Evolutionary conservation across 2,888 invertebrate species (phyloP).

Genomic region (Craniophora ligustri): DNA sequence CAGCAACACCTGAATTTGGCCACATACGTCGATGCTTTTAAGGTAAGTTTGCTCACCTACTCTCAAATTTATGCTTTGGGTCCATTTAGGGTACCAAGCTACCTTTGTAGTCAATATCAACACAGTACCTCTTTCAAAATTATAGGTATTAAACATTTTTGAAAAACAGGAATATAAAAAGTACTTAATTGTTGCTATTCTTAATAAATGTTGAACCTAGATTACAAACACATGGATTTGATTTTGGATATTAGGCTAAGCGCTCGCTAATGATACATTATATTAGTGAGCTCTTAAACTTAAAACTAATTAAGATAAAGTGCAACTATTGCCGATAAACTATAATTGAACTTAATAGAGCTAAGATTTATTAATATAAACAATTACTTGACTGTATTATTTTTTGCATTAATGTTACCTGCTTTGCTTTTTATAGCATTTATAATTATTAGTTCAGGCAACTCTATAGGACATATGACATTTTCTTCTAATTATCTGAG

Average conservation of each 20-base stretch:
- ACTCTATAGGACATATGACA: conserved; percentile 5
- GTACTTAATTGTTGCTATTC: too few species aligned
- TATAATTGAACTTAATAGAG: conserved; percentile 31
- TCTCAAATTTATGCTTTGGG: too few species aligned
- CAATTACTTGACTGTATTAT: conserved; percentile 11
- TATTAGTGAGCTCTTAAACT: too few species aligned
- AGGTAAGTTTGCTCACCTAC: too few species aligned
- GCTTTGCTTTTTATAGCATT: conserved; percentile 38
- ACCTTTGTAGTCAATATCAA: too few species aligned
- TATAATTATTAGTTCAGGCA: conserved; percentile 36
- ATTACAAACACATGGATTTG: neutral
- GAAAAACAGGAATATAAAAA: too few species aligned
- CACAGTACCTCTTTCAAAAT: too few species aligned
- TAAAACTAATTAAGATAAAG: conserved; percentile 13
- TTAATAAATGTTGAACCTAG: too few species aligned
- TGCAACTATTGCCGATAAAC: conserved; percentile 1
- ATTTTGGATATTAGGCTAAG: neutral
- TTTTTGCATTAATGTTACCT: conserved; percentile 17
- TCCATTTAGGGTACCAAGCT: too few species aligned
- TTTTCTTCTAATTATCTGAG: conserved; percentile 27
- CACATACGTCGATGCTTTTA: neutral
- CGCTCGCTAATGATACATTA: too few species aligned
- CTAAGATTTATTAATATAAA: conserved; percentile 41
- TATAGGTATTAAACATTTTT: too few species aligned
- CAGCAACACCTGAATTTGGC: conserved; percentile 17